Base-by-base conservation (phyloP, 53 echinoderm and acorn worm species). In the Patiria pectinifera region DNA sequence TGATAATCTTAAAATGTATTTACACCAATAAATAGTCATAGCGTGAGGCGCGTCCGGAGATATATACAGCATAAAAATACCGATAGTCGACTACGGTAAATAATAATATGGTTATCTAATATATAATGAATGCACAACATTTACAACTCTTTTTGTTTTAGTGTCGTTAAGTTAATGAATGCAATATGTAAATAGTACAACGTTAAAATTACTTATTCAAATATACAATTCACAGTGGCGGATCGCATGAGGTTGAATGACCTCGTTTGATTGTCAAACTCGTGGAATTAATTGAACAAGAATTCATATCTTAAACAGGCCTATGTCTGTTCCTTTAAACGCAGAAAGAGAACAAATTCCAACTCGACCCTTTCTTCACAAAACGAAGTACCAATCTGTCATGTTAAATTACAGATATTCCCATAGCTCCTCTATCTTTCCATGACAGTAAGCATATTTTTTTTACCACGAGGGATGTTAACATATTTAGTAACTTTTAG, bases 61-160 rank as follows among this genome's bases (percentile, higher is more conserved):
- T 89, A 89, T 79, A 45, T 80, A 89, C 89, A 89, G 89, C 89
- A 89, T 89, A 89, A 89, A 89, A 89, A 89, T 89, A 89, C 69
- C 80, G 62, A 89, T 63, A 79, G 66, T 85, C 70, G 89, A 89
- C 89, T 89, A 89, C 79, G 46, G 89, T 59, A 89, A 89, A 89
- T 45, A 62, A 35, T 35, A 35, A 35, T 35, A 71, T 78, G 83
- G 83, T 59, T 81, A 81, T 89, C 89, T 89, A 89, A 80, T n/a
- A 77, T 89, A 89, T 80, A 80, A 89, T 89, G 77, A 79, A 89
- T 80, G 76, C 89, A 80, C 80, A 89, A 89, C 62, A 89, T 89
- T 89, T 89, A 89, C 89, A 89, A 79, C 89, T 89, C 25, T 35
- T 24, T 35, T 62, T 71, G 69, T 35, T 35, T 89, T 79, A 89